Evolutionary conservation across 92 coral and sea anemone species (phyloP).

Genomic region (Metridium senile): DNA sequence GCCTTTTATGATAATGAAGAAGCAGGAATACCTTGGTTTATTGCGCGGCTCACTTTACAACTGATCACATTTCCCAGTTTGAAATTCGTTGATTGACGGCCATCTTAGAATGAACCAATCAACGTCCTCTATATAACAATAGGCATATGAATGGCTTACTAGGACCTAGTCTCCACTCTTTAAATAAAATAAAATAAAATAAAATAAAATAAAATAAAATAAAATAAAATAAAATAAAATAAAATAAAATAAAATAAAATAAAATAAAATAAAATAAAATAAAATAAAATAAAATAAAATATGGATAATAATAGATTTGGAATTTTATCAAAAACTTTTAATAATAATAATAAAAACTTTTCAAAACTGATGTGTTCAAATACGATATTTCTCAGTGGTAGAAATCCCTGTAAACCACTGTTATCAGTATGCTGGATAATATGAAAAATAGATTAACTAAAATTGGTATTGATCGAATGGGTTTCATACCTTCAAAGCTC

Average conservation of each 20-base stretch:
- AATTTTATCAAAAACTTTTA: too few species aligned
- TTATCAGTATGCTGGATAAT: too few species aligned
- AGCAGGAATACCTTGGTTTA: neutral
- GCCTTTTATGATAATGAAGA: slow-evolving; percentile 4
- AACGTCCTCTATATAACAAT: slow-evolving; percentile 23
- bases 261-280: neutral
- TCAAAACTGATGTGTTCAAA: too few species aligned
- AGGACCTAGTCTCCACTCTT: slow-evolving; percentile 1
- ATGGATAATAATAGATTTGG: neutral
- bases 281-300: neutral
- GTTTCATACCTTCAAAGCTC: too few species aligned
- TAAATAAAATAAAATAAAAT: neutral
- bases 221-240: neutral
- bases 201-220: neutral
- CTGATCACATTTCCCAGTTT: slow-evolving; percentile 69
- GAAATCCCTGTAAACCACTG: too few species aligned
- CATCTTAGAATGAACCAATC: slow-evolving; percentile 52
- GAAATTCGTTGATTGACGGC: slow-evolving; percentile 83
- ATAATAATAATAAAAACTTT: too few species aligned
- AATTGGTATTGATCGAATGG: too few species aligned
- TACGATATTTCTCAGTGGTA: too few species aligned
- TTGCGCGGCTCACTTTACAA: slow-evolving; percentile 27
- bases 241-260: neutral
- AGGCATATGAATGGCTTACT: slow-evolving; percentile 26
- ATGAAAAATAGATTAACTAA: too few species aligned